Base-by-base conservation (phyloP, 2,797 vertebrate genomes). In the Ptychobarbus kaznakovi region DNA sequence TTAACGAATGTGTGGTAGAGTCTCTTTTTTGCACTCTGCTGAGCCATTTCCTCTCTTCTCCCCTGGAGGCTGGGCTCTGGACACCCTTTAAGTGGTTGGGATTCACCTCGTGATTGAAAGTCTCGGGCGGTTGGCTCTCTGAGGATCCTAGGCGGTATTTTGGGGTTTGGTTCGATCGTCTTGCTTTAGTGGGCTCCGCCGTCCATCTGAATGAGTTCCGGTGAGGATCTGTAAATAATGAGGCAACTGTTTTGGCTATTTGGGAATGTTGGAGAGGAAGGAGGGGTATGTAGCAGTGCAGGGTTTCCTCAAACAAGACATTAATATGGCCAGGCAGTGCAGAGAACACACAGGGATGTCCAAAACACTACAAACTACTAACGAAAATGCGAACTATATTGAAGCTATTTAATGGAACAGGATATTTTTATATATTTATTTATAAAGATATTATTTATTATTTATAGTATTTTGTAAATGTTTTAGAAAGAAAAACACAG, bases 91-190 rank as follows among this genome's bases (percentile, higher is more conserved):
- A 89, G 76, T 87, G 86, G 61, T 84, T 77, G 68, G 86, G 87
- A 87, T 87, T 89, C 86, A 86, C 65, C 72, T 87, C 32, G 61
- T 90, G 86, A 87, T 88, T 87, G 73, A 68, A 63, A 42, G 74
- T 90, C 87, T 87, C 86, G 3, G 78, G 87, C 16, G 86, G 63
- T 51, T 53, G 42, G 61, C 73, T 82, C 89, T 84, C 89, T 80
- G 75, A 73, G 69, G 86, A 81, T 76, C 38, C 56, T 77, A 40
- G 80, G 77, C 46, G 75, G 82, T 86, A 79, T 84, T 84, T 69
- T 80, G 65, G 76, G 81, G 86, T 81, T 69, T 1, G 70, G 72
- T 88, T 87, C 66, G 32, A 80, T 86, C 78, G 5, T 76, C 69
- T 72, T 53, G 61, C 78, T 72, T 88, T 61, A 72, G 51, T 80